Percentiles rank a stretch among this genome's conserved stretches.
phyloP scores from a whole-genome alignment of 2,888 invertebrate genomes.

The Polyploca ridens region DNA sequence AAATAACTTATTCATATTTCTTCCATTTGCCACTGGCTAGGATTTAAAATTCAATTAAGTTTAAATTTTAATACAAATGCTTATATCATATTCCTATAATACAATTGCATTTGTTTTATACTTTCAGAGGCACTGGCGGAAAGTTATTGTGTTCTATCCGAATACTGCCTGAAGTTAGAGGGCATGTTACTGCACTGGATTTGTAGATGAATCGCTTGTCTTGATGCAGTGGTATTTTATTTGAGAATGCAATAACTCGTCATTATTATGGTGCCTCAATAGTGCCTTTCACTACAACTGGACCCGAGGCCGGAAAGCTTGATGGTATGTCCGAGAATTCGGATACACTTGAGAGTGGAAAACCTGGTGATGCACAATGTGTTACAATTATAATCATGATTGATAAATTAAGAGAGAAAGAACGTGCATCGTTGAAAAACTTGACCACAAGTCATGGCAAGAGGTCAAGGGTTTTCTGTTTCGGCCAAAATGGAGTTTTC shows the following conservation, averaged over 20 bases:
- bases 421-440: constrained; percentile 83
- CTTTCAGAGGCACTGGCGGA: constrained; percentile 95
- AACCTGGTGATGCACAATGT: constrained; percentile 83
- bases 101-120: constrained; percentile 81
- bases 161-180: constrained; percentile 77
- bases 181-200: constrained; percentile 79
- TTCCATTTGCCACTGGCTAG: not conserved
- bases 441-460: constrained; percentile 79
- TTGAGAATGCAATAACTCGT: constrained; percentile 85
- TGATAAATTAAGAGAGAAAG: constrained; percentile 39
- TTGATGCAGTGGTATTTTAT: constrained; percentile 67
- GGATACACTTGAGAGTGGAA: constrained; percentile 83
- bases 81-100: constrained; percentile 36
- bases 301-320: constrained; percentile 84
- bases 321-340: constrained; percentile 80
- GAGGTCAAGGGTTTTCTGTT: constrained; percentile 84
- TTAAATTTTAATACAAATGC: not conserved
- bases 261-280: constrained; percentile 81
- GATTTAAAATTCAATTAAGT: not conserved
- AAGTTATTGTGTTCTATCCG: constrained; percentile 86
- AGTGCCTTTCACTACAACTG: constrained; percentile 82
- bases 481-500: constrained; percentile 81
- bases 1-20: not conserved
- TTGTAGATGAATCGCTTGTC: constrained; percentile 68
- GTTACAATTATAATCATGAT: constrained; percentile 43